Evolutionary conservation across 2,888 invertebrate species (phyloP), one percentile per base, ranked within the genome.

Genomic region (Maniola hyperantus): DNA sequence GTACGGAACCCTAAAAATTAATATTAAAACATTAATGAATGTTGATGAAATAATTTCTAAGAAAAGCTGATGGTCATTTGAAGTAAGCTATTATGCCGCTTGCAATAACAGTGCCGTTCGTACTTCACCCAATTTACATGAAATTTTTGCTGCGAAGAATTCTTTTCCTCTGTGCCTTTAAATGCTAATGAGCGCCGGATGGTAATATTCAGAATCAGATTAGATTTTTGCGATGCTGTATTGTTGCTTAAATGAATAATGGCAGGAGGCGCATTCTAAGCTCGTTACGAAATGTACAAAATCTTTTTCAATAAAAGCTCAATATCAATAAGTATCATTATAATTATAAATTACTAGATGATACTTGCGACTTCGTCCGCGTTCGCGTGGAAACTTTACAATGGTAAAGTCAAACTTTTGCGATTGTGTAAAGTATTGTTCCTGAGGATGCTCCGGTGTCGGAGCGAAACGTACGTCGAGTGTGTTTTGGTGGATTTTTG

Each of bases 111-210:
- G 58, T 44, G 33, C 34, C 60, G 77, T 76, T 62, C 77, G 81
- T 84, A 81, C 82, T 84, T 85, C 78, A 77, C 76, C 79, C 82
- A 88, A 90, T 91, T 89, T 89, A 85, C 88, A 89, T 89, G 84
- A 88, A 87, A 87, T 87, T 87, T 88, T 84, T 83, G 82, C 79
- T 80, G 83, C 83, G 84, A 79, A 81, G 81, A 83, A 81, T 85
- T 85, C 84, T 85, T 83, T 83, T 83, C 78, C 79, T 79, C 65
- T 55, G 73, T 80, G 82, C 83, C 83, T 85, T 83, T 84, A 82
- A 84, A 88, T 88, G 85, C 83, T 87, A 88, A 90, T 87, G 86
- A 88, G 84, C 83, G 85, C 81, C 80, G 83, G 84, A 83, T 81
- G 82, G 82, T 82, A 84, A 86, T 75, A 79, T 87, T 85, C 84